Evolutionary conservation across 2,113 vertebrate genomes (phyloP), one percentile per base, ranked within the genome.

Genomic region (Azemiops feae): DNA sequence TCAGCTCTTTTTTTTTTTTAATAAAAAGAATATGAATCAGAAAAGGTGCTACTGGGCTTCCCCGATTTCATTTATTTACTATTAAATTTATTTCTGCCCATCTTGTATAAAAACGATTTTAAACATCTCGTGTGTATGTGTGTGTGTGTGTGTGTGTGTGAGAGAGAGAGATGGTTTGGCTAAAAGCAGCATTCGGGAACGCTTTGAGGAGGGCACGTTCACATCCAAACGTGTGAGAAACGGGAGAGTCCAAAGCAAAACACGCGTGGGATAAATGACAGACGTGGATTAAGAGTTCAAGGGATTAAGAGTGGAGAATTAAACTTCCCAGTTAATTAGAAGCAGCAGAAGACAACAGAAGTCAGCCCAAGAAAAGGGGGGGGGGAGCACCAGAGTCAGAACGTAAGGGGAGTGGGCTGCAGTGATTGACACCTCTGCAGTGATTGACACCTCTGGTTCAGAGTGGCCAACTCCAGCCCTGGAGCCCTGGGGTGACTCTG

Each of bases 221-320:
- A 22, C 3, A 39, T 22, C 16, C 0, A 3, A 22, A 43, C 7
- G 3, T 22, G 74, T 9, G 34, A 22, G 64, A 34, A 69, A 43
- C 1, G 0, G 2, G 74, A 39, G 6, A 8, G 34, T 1, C 18
- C 0, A 2, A 9, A 14, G 27, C 27, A 12, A 22, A 39, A 39
- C 69, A 43, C 20, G 9, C 2, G 3, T 4, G 74, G 74, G 74
- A 22, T 7, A 20, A 10, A 43, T 1, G 74, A 81, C 18, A 43
- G 74, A 4, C 1, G 74, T 43, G 74, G 74, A 81, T 81, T 81
- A 81, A 22, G 74, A 22, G 74, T 81, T 81, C 3, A 43, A 43
- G 74, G 34, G 34, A 22, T 81, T 43, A 81, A 43, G 34, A 43
- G 8, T 43, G 22, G 34, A 39, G 18, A 43, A 81, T 23, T 81